Evolutionary conservation across 2,888 invertebrate species (phyloP).

Genomic region (Ochlodes sylvanus): DNA sequence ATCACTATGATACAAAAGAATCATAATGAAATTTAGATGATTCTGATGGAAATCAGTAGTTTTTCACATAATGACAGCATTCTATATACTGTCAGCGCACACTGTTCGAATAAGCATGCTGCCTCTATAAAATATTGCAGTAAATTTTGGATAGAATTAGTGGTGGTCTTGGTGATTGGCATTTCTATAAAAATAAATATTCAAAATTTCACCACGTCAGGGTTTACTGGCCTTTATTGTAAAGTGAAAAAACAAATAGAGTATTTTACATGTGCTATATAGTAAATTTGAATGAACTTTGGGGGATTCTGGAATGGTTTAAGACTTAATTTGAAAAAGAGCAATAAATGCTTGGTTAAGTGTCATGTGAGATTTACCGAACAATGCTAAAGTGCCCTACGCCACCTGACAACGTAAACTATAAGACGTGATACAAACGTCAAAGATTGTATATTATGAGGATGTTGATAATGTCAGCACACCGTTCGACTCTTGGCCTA

Average conservation of each 20-base stretch:
- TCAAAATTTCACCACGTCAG: not conserved
- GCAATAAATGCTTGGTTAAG: constrained; percentile 81
- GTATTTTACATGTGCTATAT: not conserved
- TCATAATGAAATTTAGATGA: constrained; percentile 51
- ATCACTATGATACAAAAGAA: constrained; percentile 46
- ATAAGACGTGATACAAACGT: constrained; percentile 39
- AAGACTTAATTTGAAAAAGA: constrained; percentile 49
- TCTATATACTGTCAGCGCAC: constrained; percentile 74
- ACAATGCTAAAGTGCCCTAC: constrained; percentile 74
- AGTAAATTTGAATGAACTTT: not conserved
- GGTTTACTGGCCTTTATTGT: not conserved
- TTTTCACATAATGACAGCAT: constrained; percentile 53
- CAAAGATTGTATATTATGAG: constrained; percentile 52
- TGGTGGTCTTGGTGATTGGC: constrained; percentile 38
- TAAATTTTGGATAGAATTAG: constrained; percentile 34
- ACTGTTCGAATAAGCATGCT: constrained; percentile 81
- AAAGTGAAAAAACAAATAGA: not conserved
- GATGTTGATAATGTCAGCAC: constrained; percentile 70
- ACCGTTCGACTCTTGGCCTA: constrained; percentile 75
- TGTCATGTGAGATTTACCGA: constrained; percentile 82
- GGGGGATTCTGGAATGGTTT: not conserved
- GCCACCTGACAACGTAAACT: constrained; percentile 75
- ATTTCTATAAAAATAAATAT: not conserved
- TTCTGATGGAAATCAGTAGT: constrained; percentile 46
- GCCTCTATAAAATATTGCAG: constrained; percentile 65